phyloP scores from a whole-genome alignment of 2,113 vertebrate genomes.

The Stictonetta naevosa region DNA sequence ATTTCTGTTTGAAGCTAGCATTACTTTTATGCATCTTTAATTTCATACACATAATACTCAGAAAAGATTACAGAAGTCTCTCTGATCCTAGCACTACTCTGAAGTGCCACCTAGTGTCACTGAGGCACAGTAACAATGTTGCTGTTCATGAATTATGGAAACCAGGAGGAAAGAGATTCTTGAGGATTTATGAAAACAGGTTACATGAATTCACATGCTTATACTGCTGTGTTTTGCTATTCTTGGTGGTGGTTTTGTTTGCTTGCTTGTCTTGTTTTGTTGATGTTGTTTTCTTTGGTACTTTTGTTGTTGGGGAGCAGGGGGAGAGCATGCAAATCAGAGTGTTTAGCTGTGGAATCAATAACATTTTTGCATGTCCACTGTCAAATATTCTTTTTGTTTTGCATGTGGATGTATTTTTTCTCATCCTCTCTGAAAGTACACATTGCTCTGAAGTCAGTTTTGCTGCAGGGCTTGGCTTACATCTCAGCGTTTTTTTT shows the following conservation, averaged over 20 bases:
- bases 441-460: not conserved
- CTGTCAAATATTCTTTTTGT: not conserved
- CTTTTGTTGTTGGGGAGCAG: not conserved
- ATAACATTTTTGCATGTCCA: not conserved
- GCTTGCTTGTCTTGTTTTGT: not conserved
- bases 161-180: not conserved
- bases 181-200: not conserved
- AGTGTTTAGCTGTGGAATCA: not conserved
- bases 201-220: not conserved
- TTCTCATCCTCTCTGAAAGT: not conserved
- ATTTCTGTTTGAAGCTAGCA: not conserved
- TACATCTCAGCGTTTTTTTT: not conserved
- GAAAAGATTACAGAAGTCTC: not conserved
- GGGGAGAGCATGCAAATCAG: not conserved
- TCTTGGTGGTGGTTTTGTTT: not conserved
- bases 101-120: slow-evolving; percentile 64
- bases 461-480: not conserved
- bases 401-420: not conserved
- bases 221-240: not conserved
- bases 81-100: slow-evolving; percentile 9
- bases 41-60: not conserved
- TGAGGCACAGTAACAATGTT: not conserved
- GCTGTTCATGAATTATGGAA: not conserved
- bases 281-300: not conserved
- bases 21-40: not conserved